These are phyloP conservation scores for Alentia gelatinosa DNA, from an alignment of 2,888 invertebrate genomes.

Conservation along the genomic window DNA sequence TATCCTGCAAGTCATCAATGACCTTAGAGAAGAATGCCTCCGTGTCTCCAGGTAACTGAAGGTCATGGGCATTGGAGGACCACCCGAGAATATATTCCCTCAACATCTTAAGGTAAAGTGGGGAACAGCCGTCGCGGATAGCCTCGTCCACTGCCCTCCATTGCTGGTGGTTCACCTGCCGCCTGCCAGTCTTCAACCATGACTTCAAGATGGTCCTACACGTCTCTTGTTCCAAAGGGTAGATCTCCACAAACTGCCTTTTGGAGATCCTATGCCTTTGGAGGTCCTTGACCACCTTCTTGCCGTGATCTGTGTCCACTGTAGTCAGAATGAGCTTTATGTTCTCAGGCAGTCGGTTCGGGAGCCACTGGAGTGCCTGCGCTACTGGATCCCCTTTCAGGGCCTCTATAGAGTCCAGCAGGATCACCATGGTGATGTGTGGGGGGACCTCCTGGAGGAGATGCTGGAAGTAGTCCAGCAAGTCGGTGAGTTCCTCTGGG, in stretches of 20 bases:
- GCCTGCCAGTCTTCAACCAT: background rate
- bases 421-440: constrained; percentile 32
- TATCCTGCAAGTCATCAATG: background rate
- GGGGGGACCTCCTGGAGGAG: constrained; percentile 42
- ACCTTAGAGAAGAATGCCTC: constrained; percentile 12
- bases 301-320: constrained; percentile 26
- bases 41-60: background rate
- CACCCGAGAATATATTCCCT: background rate
- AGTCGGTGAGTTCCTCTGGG: background rate
- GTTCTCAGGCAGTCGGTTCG: constrained; percentile 33
- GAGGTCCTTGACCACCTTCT: constrained; percentile 38
- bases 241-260: constrained; percentile 28
- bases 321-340: background rate
- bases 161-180: background rate
- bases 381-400: background rate
- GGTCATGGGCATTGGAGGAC: background rate
- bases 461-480: background rate
- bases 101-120: constrained; percentile 1
- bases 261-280: background rate
- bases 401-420: background rate
- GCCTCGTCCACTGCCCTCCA: constrained; percentile 14
- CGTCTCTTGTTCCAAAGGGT: constrained; percentile 1
- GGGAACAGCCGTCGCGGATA: background rate
- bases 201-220: constrained; percentile 14
- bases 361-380: background rate